These are phyloP conservation scores for Apogon hyalosoma DNA, from an alignment of 2,797 vertebrate genomes.

Conservation along the genomic window DNA sequence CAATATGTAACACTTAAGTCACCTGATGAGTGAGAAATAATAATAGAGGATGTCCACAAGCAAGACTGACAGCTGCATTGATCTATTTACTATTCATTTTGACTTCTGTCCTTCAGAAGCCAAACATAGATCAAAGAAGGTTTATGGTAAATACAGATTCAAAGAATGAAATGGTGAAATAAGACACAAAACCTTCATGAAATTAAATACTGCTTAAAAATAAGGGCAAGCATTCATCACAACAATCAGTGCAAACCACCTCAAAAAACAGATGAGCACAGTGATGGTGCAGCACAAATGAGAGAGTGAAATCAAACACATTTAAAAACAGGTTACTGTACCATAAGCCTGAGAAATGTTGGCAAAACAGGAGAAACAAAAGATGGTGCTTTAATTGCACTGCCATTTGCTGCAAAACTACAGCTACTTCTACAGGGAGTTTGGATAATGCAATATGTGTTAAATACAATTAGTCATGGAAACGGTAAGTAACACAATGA, in stretches of 20 bases:
- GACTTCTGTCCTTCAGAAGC: neutral
- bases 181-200: slow-evolving; percentile 1
- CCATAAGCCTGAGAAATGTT: slow-evolving; percentile 76
- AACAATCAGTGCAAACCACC: slow-evolving; percentile 42
- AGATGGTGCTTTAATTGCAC: slow-evolving; percentile 35
- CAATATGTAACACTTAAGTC: neutral
- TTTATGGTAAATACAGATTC: slow-evolving; percentile 3
- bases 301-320: slow-evolving; percentile 44
- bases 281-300: slow-evolving; percentile 5
- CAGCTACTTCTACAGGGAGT: neutral
- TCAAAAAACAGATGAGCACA: slow-evolving; percentile 16
- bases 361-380: slow-evolving; percentile 59
- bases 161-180: neutral
- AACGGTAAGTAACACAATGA: neutral
- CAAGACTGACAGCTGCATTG: slow-evolving; percentile 34
- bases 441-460: neutral
- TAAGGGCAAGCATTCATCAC: slow-evolving; percentile 37
- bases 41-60: slow-evolving; percentile 6
- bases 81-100: slow-evolving; percentile 6
- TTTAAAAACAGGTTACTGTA: slow-evolving; percentile 72
- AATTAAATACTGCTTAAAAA: slow-evolving; percentile 22
- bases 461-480: too few species aligned
- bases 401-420: neutral
- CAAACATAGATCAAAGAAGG: slow-evolving; percentile 39
- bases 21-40: neutral